phyloP scores from a whole-genome alignment of 2,888 invertebrate genomes.

The Sympetrum striolatum region DNA sequence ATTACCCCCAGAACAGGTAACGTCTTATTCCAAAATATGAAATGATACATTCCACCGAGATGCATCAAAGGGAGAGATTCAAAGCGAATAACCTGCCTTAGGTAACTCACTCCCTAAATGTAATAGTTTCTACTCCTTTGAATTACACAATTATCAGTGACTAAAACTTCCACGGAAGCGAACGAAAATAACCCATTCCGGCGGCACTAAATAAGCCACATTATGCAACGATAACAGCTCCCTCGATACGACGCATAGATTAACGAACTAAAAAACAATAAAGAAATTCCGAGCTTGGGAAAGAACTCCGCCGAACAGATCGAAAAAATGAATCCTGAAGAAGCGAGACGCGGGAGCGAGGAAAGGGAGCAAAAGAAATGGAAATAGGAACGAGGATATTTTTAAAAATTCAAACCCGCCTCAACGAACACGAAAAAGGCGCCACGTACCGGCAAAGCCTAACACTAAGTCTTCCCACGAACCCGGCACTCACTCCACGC shows the following conservation, averaged over 20 bases:
- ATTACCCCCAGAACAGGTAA: no score
- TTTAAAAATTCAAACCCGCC: constrained; percentile 36
- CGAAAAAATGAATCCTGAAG: neutral
- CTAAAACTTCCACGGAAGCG: no score
- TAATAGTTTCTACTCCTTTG: no score
- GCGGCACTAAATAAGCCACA: constrained; percentile 5
- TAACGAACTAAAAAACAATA: neutral
- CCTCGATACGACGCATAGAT: neutral
- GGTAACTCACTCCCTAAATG: no score
- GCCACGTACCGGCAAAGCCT: constrained; percentile 39
- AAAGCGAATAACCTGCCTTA: no score
- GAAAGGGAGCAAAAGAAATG: neutral
- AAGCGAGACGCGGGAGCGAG: neutral
- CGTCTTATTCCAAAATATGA: no score
- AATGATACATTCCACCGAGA: no score
- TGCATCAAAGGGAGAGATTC: no score
- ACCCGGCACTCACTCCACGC: constrained; percentile 18
- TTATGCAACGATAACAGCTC: constrained; percentile 4
- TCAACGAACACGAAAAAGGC: constrained; percentile 36
- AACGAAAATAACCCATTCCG: neutral
- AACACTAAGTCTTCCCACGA: constrained; percentile 38
- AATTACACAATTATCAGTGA: no score
- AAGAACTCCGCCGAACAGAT: neutral
- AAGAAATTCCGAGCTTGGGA: neutral
- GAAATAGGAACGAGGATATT: constrained; percentile 31